These are phyloP conservation scores for Sarcophaga carnaria DNA, from an alignment of 2,888 invertebrate genomes.

Conservation along the genomic window DNA sequence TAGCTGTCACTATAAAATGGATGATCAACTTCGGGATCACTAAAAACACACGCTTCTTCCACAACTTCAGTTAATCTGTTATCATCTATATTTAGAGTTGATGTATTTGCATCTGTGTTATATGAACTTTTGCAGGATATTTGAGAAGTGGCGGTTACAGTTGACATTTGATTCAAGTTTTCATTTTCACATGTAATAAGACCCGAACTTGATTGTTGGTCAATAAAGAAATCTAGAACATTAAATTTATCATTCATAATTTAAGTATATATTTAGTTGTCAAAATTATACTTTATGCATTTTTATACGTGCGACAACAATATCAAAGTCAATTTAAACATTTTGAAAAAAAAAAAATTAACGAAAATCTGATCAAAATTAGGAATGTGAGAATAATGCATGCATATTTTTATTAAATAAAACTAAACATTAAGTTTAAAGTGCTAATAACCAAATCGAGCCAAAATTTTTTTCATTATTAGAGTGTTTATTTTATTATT, in stretches of 20 bases:
- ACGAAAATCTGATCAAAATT: not conserved
- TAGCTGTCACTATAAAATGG: conserved; percentile 54
- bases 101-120: conserved; percentile 46
- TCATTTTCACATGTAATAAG: conserved; percentile 31
- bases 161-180: conserved; percentile 49
- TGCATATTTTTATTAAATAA: conserved; percentile 34
- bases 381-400: no score
- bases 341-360: not conserved
- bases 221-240: conserved; percentile 79
- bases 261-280: not conserved
- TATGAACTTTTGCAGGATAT: conserved; percentile 32
- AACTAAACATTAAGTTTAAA: conserved; percentile 38
- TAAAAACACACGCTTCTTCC: conserved; percentile 74
- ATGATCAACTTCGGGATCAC: conserved; percentile 77
- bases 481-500: not conserved
- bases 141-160: conserved; percentile 23
- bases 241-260: not conserved
- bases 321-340: no score
- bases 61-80: conserved; percentile 70
- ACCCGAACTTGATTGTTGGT: conserved; percentile 74
- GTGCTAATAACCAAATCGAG: conserved; percentile 39
- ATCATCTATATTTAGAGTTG: conserved; percentile 61
- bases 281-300: not conserved
- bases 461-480: not conserved
- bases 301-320: no score